Base-by-base conservation (phyloP, 2,888 invertebrate genomes). In the Nesidiocoris tenuis region DNA sequence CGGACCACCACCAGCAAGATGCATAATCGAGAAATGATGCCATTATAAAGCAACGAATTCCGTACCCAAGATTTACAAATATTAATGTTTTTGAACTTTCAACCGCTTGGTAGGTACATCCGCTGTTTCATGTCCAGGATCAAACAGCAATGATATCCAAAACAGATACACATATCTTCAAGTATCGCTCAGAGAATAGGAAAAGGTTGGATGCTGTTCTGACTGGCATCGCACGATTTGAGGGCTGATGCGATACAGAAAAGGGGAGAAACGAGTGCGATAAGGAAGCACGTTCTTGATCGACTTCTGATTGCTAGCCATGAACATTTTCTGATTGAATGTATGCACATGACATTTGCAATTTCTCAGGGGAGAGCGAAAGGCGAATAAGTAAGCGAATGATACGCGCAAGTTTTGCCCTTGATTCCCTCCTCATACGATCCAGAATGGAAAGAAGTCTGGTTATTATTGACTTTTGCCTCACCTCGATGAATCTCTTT, bases 251-350 rank as follows among this genome's bases (percentile, higher is more conserved):
- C 23, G 70, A 59, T 70, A 57, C 61, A 24, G 39, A 61, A 57
- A 39, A 39, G 22, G 61, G 23, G 70, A 57, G 17, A 70, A 17
- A 70, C n/a, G 25, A 61, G 57, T 59, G 70, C 24, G 70, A 70
- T 70, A 70, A 70, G 70, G 59, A 70, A 70, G 70, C 70, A 17
- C 59, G 70, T 59, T 70, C 70, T n/a, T 70, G 70, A 70, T 70
- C 70, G 70, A 70, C 59, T 70, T 70, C 59, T 70, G 70, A 70
- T 70, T 70, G 70, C 25, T 39, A 17, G 23, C 70, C 70, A 59
- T 59, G 70, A 70, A 57, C 70, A 70, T 70, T 70, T 70, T 70
- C 70, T 70, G 70, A 70, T 70, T 70, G 59, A 70, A 59, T 70
- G 24, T 70, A 70, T 70, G 70, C 70, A 70, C 70, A 70, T 59